phyloP scores from a whole-genome alignment of 2,113 vertebrate genomes.

The Phrynosoma blainvillii region DNA sequence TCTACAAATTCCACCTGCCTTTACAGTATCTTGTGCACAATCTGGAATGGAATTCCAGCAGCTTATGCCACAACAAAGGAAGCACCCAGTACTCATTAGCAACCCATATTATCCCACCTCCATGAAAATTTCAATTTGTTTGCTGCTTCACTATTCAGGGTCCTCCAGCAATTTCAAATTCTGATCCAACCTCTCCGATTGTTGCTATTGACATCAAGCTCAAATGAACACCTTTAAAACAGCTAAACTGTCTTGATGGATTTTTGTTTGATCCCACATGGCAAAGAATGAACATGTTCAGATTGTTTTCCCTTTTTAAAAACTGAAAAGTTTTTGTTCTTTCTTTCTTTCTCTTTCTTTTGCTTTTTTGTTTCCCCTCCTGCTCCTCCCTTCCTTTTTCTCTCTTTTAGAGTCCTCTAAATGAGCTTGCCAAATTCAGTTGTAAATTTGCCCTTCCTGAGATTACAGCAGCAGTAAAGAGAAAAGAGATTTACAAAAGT shows the following conservation, averaged over 20 bases:
- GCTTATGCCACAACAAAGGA: not conserved
- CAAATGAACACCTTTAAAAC: constrained; percentile 45
- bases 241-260: constrained; percentile 49
- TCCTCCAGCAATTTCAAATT: constrained; percentile 35
- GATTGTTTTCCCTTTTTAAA: not conserved
- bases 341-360: not conserved
- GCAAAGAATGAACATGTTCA: constrained; percentile 18
- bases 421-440: constrained; percentile 38
- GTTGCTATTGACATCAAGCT: constrained; percentile 53
- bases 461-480: not conserved
- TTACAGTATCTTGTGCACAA: not conserved
- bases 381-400: too few relatives aligned
- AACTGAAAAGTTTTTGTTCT: not conserved
- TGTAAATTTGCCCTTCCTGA: constrained; percentile 40
- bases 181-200: constrained; percentile 42
- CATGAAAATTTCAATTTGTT: constrained; percentile 49
- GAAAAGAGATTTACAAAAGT: not conserved
- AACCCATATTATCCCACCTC: not conserved
- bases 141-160: constrained; percentile 24
- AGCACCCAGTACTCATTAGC: constrained; percentile 38
- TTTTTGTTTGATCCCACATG: constrained; percentile 19
- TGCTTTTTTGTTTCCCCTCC: not conserved
- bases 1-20: not conserved
- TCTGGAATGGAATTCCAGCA: not conserved
- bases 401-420: not conserved